Evolutionary conservation across 37 sponge, comb jelly and placozoan genomes (phyloP), one percentile per base, ranked within the genome.

Genomic region (Haliclona indistincta): DNA sequence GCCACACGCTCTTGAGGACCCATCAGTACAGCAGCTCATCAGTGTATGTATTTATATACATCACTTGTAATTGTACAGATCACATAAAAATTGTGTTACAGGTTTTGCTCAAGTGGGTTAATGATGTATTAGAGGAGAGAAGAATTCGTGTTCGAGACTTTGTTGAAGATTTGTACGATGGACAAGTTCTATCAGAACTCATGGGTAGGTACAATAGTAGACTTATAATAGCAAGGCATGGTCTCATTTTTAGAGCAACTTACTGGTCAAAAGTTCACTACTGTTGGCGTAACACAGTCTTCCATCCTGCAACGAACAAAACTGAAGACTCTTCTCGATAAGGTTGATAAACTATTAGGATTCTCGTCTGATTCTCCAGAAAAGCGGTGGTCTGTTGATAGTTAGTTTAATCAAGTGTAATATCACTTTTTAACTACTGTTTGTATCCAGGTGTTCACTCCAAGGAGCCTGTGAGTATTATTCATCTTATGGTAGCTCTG

Each of bases 161-260:
- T 32, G 82, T 81, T 30, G 95, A 97, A 45, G 98, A 94, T 54
- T 26, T 97, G 37, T 97, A 84, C 35, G 98, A 97, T 80, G 98
- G 98, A 17, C 95, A 94, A 64, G 89, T 97, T 20, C 69, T 97
- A 0, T 86, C 92, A 2, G 95, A 94, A 53, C 77, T 97, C 44
- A 41, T 94, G 5, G 88, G 97, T 96, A 30, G 26, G n/a, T n/a
- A n/a, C n/a, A n/a, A n/a, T n/a, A n/a, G n/a, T n/a, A n/a, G n/a
- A n/a, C n/a, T n/a, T n/a, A n/a, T n/a, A n/a, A n/a, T n/a, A n/a
- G n/a, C 8, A 47, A 17, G 49, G 13, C 49, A 47, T 13, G n/a
- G 6, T 20, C 60, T 20, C n/a, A n/a, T n/a, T n/a, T 25, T 25
- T 58, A 58, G 60, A 58, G 28, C 26, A 25, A 6, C 60, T 58